Evolutionary conservation across 1,140 invertebrate genomes (phyloP).

Genomic region (Orius laevigatus): DNA sequence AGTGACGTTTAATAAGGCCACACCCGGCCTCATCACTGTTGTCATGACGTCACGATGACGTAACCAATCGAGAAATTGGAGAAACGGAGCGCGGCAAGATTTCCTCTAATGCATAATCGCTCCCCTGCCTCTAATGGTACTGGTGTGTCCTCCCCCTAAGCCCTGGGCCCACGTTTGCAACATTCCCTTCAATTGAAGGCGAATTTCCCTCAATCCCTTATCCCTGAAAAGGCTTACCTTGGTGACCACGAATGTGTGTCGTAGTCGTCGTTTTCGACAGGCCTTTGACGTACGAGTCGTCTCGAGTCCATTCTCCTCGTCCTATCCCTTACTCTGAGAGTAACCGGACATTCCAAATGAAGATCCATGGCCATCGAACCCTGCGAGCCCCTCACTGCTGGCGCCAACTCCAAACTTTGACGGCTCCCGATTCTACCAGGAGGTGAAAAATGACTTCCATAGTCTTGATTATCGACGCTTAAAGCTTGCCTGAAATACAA

Average conservation of each 20-base stretch:
- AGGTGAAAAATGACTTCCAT: constrained; percentile 22
- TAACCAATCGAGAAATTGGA: no score
- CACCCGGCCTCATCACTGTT: no score
- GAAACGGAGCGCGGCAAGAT: no score
- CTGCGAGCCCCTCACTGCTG: constrained; percentile 26
- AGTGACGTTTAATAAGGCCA: no score
- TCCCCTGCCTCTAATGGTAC: no score
- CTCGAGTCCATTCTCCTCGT: constrained; percentile 43
- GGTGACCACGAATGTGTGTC: constrained; percentile 17
- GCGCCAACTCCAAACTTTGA: constrained; percentile 16
- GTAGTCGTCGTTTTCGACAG: constrained; percentile 35
- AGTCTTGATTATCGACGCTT: constrained; percentile 39
- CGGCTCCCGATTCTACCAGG: constrained; percentile 18
- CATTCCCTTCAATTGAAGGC: neutral
- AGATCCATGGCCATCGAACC: constrained; percentile 55
- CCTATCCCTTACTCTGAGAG: constrained; percentile 44
- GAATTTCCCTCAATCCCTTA: neutral
- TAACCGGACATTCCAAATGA: constrained; percentile 47
- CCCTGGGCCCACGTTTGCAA: no score
- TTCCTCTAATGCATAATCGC: no score
- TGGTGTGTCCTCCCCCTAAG: no score
- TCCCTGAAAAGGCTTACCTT: constrained; percentile 1
- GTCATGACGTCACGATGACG: no score
- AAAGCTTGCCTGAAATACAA: constrained; percentile 37
- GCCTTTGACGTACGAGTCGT: constrained; percentile 50